Conservation (phyloP, 2,113 vertebrate species). For the Pluvianellus socialis region DNA sequence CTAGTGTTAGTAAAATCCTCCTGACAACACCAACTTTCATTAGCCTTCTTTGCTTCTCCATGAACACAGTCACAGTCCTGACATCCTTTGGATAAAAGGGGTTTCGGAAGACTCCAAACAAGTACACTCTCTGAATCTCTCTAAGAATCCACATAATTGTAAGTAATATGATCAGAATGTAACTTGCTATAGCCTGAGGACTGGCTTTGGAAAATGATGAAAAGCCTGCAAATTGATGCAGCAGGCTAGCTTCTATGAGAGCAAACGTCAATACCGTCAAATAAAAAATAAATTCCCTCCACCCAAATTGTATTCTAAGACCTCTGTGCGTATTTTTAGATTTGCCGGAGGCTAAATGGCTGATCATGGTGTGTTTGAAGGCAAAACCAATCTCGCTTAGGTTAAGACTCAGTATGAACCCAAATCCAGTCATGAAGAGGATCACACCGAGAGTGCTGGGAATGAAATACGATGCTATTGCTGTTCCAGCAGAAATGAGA, state of each 20-base stretch:
- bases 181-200: conserved; percentile 83
- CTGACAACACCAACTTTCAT: conserved; percentile 83
- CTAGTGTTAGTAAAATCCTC: conserved; percentile 88
- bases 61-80: conserved; percentile 82
- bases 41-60: conserved; percentile 83
- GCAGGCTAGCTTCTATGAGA: conserved; percentile 83
- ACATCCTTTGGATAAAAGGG: conserved; percentile 91
- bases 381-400: conserved; percentile 80
- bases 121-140: conserved; percentile 90
- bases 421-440: conserved; percentile 90
- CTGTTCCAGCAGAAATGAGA: conserved; percentile 81
- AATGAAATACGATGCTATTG: conserved; percentile 89
- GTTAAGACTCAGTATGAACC: conserved; percentile 94
- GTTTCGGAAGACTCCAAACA: conserved; percentile 90
- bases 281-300: conserved; percentile 83
- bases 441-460: conserved; percentile 87
- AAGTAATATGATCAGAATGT: conserved; percentile 84
- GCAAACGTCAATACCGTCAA: conserved; percentile 77
- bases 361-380: conserved; percentile 68
- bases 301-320: conserved; percentile 77
- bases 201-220: conserved; percentile 69
- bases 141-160: conserved; percentile 81
- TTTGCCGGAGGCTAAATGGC: conserved; percentile 61
- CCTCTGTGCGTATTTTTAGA: conserved; percentile 41
- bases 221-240: conserved; percentile 81